Evolutionary conservation across 1,140 invertebrate genomes (phyloP).

Genomic region (Caerostris extrusa): DNA sequence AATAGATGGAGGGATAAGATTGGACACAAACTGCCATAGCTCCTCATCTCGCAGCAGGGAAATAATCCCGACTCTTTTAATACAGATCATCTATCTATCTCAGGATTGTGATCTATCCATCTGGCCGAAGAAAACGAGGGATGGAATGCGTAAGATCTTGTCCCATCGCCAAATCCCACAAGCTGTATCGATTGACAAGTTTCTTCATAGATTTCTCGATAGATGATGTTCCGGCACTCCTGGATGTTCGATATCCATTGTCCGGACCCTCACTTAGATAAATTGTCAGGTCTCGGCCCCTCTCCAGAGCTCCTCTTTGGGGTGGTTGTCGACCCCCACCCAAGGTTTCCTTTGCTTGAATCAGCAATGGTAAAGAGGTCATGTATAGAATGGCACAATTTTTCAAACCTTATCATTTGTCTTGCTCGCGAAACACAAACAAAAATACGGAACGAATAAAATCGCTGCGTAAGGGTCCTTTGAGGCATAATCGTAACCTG

Average conservation of each 20-base stretch:
- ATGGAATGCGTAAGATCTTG: slow-evolving; percentile 34
- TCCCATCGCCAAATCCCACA: slow-evolving; percentile 48
- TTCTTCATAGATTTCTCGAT: slow-evolving; percentile 70
- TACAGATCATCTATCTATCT: slow-evolving; percentile 56
- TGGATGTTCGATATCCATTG: slow-evolving; percentile 39
- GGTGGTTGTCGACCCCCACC: not conserved
- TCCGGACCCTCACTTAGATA: slow-evolving; percentile 38
- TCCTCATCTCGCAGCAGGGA: not conserved
- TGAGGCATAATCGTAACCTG: slow-evolving; percentile 17
- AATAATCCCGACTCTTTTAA: slow-evolving; percentile 37
- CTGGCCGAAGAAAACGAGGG: slow-evolving; percentile 43
- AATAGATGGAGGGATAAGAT: not conserved
- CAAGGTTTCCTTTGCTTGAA: slow-evolving; percentile 18
- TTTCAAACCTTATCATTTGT: slow-evolving; percentile 72
- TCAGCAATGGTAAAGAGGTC: slow-evolving; percentile 51
- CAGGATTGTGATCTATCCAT: slow-evolving; percentile 41
- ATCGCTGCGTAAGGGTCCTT: slow-evolving; percentile 37
- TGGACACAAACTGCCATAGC: not conserved
- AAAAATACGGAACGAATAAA: slow-evolving; percentile 46
- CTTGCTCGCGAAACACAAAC: slow-evolving; percentile 39
- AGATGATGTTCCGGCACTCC: slow-evolving; percentile 67
- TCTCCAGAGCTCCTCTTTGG: not conserved
- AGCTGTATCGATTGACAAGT: slow-evolving; percentile 60
- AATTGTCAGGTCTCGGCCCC: slow-evolving; percentile 64
- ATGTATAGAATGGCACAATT: slow-evolving; percentile 56